Evolutionary conservation across 2,888 invertebrate species (phyloP).

Genomic region (Melitaea athalia): DNA sequence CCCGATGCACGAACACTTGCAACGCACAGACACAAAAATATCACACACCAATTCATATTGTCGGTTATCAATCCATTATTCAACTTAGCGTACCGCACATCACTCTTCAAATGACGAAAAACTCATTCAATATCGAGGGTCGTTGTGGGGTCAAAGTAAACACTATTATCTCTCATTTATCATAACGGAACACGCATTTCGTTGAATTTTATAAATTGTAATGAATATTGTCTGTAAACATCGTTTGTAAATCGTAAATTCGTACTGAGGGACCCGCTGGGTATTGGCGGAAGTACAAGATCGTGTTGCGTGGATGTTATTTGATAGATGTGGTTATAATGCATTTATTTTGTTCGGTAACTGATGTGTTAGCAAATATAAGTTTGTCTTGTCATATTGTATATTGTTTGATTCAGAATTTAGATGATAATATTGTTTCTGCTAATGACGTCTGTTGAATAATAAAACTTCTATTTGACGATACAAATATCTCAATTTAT

Average conservation of each 20-base stretch:
- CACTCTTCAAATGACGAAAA: constrained; percentile 64
- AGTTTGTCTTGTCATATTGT: background rate
- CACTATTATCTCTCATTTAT: constrained; percentile 70
- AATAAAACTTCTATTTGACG: background rate
- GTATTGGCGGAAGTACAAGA: constrained; percentile 55
- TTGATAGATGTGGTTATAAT: constrained; percentile 23
- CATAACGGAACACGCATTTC: constrained; percentile 46
- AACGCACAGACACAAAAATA: constrained; percentile 69
- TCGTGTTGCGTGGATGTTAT: constrained; percentile 49
- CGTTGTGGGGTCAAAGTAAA: constrained; percentile 66
- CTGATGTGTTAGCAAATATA: background rate
- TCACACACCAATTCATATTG: constrained; percentile 70
- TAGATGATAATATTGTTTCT: background rate
- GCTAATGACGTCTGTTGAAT: background rate
- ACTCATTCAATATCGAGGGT: constrained; percentile 51
- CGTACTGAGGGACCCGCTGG: constrained; percentile 41
- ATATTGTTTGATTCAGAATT: background rate
- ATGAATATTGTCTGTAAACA: constrained; percentile 29
- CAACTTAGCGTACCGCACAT: constrained; percentile 52
- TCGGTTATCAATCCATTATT: constrained; percentile 56
- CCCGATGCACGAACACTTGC: constrained; percentile 61
- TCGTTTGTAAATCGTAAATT: constrained; percentile 11
- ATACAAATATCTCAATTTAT: background rate
- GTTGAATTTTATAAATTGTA: constrained; percentile 36
- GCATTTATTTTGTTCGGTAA: constrained; percentile 8